Percentiles rank a stretch among this genome's conserved stretches.
Conservation (phyloP, 2,888 invertebrate species). For the Dioctria linearis region DNA sequence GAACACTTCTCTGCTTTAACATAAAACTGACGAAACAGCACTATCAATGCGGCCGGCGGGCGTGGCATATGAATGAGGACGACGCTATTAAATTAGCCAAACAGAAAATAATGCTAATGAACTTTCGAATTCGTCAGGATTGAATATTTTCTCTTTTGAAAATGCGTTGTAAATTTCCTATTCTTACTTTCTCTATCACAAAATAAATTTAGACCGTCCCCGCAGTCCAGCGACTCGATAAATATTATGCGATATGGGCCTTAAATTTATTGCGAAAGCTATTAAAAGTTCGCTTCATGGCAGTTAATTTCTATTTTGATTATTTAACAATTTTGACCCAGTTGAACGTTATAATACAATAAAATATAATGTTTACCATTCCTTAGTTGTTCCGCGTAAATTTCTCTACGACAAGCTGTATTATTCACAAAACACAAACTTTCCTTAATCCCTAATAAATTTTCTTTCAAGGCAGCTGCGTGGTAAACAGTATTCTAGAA, state of each 20-base stretch:
- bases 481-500: too few species aligned
- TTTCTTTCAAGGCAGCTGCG: too few species aligned
- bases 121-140: slow-evolving; percentile 48
- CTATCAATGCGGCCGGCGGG: slow-evolving; percentile 2
- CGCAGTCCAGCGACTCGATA: slow-evolving; percentile 2
- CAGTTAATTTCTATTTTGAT: slow-evolving; percentile 4
- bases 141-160: slow-evolving; percentile 15
- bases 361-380: background rate
- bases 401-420: too few species aligned
- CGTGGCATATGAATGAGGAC: slow-evolving; percentile 30
- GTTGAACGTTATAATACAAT: background rate
- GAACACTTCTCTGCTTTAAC: background rate
- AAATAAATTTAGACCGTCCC: slow-evolving; percentile 23
- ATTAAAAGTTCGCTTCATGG: slow-evolving; percentile 2
- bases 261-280: background rate
- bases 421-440: too few species aligned
- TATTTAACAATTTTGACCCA: background rate
- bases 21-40: background rate
- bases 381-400: too few species aligned
- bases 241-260: too few species aligned
- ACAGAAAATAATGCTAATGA: slow-evolving; percentile 43
- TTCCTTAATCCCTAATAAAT: too few species aligned
- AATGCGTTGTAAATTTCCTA: slow-evolving; percentile 10
- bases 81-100: slow-evolving; percentile 32
- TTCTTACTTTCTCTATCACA: slow-evolving; percentile 12